Conservation (phyloP, 1,140 invertebrate genomes). For the Drosophila repleta region DNA sequence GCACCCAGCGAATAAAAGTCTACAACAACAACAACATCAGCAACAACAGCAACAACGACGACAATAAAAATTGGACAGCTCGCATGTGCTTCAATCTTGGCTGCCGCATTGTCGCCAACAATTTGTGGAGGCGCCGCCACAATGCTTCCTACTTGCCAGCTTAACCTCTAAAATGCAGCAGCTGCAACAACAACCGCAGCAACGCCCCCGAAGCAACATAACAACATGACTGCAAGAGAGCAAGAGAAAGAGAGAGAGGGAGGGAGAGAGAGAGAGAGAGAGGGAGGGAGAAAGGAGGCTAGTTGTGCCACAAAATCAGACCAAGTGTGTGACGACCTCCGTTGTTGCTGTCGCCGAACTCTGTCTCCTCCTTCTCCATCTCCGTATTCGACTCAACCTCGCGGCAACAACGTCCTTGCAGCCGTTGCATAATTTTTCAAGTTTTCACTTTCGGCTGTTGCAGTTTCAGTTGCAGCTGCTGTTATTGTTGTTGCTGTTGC, state of each 20-base stretch:
- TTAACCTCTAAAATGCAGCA: constrained; percentile 71
- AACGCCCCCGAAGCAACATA: constrained; percentile 65
- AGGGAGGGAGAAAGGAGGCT: constrained; percentile 3
- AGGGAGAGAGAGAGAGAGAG: constrained; percentile 7
- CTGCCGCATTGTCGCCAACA: constrained; percentile 71
- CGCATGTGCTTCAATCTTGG: constrained; percentile 38
- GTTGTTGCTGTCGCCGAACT: constrained; percentile 38
- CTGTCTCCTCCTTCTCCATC: constrained; percentile 38
- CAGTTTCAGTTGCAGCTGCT: constrained; percentile 19
- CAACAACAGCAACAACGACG: constrained; percentile 25
- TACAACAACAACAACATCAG: constrained; percentile 16
- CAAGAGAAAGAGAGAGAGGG: constrained; percentile 11
- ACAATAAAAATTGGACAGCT: constrained; percentile 26
- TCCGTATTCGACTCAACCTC: constrained; percentile 40
- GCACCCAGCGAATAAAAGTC: constrained; percentile 40
- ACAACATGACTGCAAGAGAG: constrained; percentile 35
- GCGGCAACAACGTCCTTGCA: constrained; percentile 78
- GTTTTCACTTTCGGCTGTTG: constrained; percentile 71
- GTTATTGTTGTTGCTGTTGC: constrained; percentile 2
- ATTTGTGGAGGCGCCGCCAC: constrained; percentile 68
- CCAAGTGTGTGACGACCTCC: constrained; percentile 77
- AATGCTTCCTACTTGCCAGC: constrained; percentile 74
- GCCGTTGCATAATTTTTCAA: constrained; percentile 80
- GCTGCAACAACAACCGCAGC: constrained; percentile 27
- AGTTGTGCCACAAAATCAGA: constrained; percentile 64